Percentiles rank a stretch among this genome's conserved stretches.
Conservation (phyloP, 2,113 vertebrate genomes). For the Oreochromis aureus region DNA sequence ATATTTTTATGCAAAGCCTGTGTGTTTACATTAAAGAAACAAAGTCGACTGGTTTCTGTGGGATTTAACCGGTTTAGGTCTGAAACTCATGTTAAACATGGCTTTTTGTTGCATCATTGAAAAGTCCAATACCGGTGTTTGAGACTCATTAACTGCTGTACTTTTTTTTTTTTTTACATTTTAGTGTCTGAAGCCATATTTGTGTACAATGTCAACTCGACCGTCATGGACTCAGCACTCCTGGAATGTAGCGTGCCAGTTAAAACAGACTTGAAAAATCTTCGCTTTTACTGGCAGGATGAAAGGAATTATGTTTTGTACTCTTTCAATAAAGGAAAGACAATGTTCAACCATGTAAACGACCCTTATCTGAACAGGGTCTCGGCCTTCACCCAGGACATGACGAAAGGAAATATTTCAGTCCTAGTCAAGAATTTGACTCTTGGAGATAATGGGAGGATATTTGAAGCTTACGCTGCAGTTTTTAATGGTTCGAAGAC, state of each 20-base stretch:
- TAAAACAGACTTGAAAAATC: background rate
- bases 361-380: background rate
- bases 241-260: background rate
- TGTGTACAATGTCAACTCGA: background rate
- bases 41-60: fast-evolving
- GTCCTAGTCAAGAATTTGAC: background rate
- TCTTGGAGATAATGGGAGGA: background rate
- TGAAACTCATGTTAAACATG: background rate
- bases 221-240: background rate
- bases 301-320: background rate
- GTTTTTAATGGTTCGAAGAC: background rate
- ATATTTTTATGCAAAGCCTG: background rate
- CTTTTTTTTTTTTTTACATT: background rate
- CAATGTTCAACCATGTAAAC: background rate
- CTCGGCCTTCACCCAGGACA: background rate
- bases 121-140: background rate
- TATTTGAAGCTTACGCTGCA: background rate
- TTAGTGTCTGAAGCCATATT: background rate
- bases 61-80: background rate
- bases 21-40: background rate
- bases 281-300: background rate
- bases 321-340: background rate
- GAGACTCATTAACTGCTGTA: background rate
- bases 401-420: background rate
- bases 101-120: background rate